Evolutionary conservation across 2,113 vertebrate genomes (phyloP).

Genomic region (Rynchops niger): DNA sequence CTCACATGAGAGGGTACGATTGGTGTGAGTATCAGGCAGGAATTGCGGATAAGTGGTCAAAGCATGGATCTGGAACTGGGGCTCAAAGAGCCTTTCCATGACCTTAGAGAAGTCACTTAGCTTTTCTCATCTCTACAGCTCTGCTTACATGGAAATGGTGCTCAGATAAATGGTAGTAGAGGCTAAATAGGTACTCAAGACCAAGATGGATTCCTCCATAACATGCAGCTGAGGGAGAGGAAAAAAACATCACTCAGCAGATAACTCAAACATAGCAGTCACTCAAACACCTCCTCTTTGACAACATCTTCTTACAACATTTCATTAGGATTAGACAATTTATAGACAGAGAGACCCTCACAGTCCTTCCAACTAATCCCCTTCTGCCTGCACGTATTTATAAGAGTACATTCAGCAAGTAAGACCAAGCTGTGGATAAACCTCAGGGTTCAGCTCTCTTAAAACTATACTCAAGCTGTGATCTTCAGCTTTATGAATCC

Average conservation of each 20-base stretch:
- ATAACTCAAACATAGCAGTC: neutral
- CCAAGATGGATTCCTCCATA: neutral
- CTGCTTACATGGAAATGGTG: neutral
- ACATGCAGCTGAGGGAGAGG: rapidly evolving
- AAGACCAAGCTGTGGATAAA: neutral
- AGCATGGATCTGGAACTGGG: neutral
- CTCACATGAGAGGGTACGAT: neutral
- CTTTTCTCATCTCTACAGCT: neutral
- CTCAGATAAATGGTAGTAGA: neutral
- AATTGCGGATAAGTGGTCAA: rapidly evolving
- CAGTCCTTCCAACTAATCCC: neutral
- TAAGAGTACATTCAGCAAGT: neutral
- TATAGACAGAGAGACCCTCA: neutral
- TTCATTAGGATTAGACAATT: neutral
- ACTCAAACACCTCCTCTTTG: neutral
- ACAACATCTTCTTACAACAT: neutral
- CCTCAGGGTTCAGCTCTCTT: neutral
- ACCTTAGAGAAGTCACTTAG: neutral
- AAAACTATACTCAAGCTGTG: neutral
- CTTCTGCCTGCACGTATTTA: neutral
- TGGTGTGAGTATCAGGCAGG: neutral
- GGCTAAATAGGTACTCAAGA: neutral
- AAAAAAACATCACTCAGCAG: neutral
- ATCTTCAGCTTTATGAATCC: neutral
- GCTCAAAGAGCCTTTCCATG: neutral